A percentile compares a stretch with the other conserved stretches of the same genome.
Conservation (phyloP, 2,797 vertebrate species). For the Hemitrygon akajei region DNA sequence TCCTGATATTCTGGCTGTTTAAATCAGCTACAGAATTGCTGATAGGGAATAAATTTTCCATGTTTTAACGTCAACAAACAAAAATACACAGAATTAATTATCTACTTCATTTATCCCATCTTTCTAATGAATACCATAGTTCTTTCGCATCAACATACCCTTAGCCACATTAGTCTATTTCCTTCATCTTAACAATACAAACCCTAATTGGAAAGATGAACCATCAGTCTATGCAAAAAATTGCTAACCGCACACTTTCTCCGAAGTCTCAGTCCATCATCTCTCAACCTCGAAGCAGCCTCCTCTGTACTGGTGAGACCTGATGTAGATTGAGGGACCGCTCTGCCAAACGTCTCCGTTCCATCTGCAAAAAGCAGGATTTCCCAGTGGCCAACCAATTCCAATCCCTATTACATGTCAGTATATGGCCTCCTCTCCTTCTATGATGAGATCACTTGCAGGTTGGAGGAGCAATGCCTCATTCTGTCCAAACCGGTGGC, state of each 20-base stretch:
- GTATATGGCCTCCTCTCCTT: too few species aligned
- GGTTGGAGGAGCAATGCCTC: too few species aligned
- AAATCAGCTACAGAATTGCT: background rate
- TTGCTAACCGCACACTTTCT: slow-evolving; percentile 87
- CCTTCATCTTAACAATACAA: slow-evolving; percentile 45
- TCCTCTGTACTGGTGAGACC: too few species aligned
- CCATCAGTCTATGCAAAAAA: slow-evolving; percentile 63
- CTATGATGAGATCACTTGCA: too few species aligned
- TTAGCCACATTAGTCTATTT: slow-evolving; percentile 40
- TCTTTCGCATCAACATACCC: slow-evolving; percentile 43
- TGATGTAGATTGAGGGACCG: too few species aligned
- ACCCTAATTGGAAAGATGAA: slow-evolving; percentile 56
- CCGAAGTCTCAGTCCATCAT: slow-evolving; percentile 57
- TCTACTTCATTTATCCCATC: background rate
- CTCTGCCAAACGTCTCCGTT: too few species aligned
- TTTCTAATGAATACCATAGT: slow-evolving; percentile 30
- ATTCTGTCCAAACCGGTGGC: too few species aligned
- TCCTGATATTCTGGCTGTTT: background rate
- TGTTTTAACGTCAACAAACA: background rate
- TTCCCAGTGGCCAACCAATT: too few species aligned
- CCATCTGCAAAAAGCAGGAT: too few species aligned
- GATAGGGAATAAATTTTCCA: background rate
- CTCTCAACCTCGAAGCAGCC: slow-evolving; percentile 42
- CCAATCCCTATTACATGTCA: too few species aligned
- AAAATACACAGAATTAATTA: slow-evolving; percentile 41